Evolutionary conservation across 2,797 vertebrate species (phyloP), one percentile per base, ranked within the genome.

Genomic region (Fistularia tabacaria): DNA sequence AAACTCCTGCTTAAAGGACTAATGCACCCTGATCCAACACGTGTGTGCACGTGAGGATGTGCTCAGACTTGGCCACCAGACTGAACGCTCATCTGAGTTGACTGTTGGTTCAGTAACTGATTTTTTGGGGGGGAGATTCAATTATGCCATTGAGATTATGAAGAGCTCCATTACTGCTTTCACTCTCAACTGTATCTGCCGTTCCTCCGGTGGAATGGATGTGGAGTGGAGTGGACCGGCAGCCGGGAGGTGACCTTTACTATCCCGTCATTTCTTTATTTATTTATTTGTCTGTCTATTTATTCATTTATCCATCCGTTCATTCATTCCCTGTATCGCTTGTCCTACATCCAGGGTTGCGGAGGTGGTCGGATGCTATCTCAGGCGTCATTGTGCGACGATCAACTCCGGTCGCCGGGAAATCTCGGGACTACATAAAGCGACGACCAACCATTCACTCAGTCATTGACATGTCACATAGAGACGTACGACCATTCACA

Each of bases 111-210:
- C 68, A 54, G 54, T 61, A 61, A 42, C 57, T 54, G 58, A 52
- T 74, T 79, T 61, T 69, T 13, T n/a, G n/a, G n/a, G 62, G 54
- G 59, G 14, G 51, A 76, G 63, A 59, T 76, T 81, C 73, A 83
- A 81, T 83, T 82, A 84, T 73, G 49, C 62, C 54, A 45, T 73
- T 54, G 62, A 71, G 57, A 59, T 49, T 55, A 67, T 79, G 73
- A 81, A 80, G 77, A 79, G 77, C 64, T 47, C 69, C 63, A 68
- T 80, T 66, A 72, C 58, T 72, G 25, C 50, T 64, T 62, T 62
- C 45, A 6, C 60, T 51, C 10, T 47, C 71, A 57, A 57, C 77
- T 74, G 54, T 74, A 71, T 63, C 58, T 61, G 64, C 57, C 25
- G 42, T 69, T 59, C 46, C 51, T 50, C 14, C 40, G 41, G 58